Evolutionary conservation across 2,888 invertebrate species (phyloP).

Genomic region (Boloria euphrosyne): DNA sequence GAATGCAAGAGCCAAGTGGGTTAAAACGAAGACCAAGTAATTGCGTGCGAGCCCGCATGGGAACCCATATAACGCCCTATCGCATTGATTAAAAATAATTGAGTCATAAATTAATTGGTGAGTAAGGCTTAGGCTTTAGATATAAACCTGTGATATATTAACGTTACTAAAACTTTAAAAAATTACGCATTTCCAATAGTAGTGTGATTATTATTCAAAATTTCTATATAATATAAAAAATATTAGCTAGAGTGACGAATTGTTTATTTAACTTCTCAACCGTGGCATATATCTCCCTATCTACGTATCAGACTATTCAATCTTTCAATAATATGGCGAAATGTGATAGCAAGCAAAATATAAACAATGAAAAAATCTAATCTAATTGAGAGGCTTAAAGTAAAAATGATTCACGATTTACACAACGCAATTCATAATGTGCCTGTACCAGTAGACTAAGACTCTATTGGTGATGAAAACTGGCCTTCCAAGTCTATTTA

Average conservation of each 20-base stretch:
- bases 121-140: constrained; percentile 8
- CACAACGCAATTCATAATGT: background rate
- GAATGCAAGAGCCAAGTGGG: constrained; percentile 48
- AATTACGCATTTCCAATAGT: too few species aligned
- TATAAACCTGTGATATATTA: background rate
- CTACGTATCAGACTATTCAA: too few species aligned
- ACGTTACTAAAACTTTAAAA: too few species aligned
- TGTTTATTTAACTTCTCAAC: too few species aligned
- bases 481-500: too few species aligned
- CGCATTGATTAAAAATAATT: constrained; percentile 40
- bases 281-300: too few species aligned
- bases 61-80: constrained; percentile 45
- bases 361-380: background rate
- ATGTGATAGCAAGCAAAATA: background rate
- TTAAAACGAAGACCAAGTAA: constrained; percentile 43
- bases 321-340: too few species aligned
- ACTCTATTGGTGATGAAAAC: too few species aligned
- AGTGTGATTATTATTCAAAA: too few species aligned
- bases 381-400: background rate
- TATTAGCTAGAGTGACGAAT: too few species aligned
- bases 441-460: too few species aligned
- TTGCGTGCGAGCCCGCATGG: constrained; percentile 74
- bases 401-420: background rate
- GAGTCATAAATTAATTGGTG: constrained; percentile 25
- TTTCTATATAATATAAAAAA: too few species aligned